Percentiles rank a stretch among this genome's conserved stretches.
Conservation (phyloP, 2,797 vertebrate species). For the Lagodon rhomboides region DNA sequence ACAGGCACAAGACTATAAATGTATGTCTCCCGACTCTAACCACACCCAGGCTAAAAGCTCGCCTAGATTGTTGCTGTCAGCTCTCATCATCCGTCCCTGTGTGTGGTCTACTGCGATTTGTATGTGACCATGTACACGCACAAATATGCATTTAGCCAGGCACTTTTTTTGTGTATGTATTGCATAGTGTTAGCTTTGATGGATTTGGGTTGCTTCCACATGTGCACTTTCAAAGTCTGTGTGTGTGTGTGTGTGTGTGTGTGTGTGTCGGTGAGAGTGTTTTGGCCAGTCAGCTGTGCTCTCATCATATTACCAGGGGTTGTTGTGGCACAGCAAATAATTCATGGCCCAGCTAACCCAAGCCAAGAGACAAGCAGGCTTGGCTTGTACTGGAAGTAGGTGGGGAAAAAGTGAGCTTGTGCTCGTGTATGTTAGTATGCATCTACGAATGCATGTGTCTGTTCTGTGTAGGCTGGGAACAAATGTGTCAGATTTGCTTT, state of each 20-base stretch:
- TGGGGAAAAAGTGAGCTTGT: not conserved
- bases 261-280: constrained; percentile 14
- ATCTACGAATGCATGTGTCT: not conserved
- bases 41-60: constrained; percentile 42
- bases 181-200: not conserved
- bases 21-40: constrained; percentile 19
- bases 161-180: not conserved
- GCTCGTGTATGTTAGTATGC: not conserved
- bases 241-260: not conserved
- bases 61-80: constrained; percentile 31
- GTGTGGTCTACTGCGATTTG: constrained; percentile 13
- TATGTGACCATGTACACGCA: not conserved
- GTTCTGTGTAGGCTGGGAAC: not conserved
- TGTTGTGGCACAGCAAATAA: constrained; percentile 65
- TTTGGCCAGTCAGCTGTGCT: constrained; percentile 58
- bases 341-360: constrained; percentile 62
- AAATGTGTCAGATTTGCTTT: not conserved
- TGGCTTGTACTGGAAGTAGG: constrained; percentile 40
- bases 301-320: constrained; percentile 67
- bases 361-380: constrained; percentile 53
- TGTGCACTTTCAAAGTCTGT: not conserved
- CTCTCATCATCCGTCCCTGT: constrained; percentile 15
- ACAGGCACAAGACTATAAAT: constrained; percentile 14
- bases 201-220: not conserved
- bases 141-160: not conserved